Evolutionary conservation across 2,113 vertebrate species (phyloP).

Genomic region (Antigone vipio): DNA sequence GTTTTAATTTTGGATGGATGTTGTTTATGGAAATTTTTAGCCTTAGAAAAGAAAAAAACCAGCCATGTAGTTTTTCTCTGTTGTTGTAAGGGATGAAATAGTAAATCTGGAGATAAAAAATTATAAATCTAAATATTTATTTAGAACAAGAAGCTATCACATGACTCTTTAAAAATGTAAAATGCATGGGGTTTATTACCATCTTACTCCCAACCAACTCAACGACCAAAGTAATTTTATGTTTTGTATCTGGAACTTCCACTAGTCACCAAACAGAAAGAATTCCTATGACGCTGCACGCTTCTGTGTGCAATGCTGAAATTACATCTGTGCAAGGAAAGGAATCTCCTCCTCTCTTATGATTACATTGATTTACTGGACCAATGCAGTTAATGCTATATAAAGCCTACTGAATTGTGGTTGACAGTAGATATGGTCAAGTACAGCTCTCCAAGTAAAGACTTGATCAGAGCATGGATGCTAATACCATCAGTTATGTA

Average conservation of each 20-base stretch:
- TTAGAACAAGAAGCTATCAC: neutral
- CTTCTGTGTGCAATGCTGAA: neutral
- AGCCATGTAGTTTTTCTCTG: neutral
- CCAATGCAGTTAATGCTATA: neutral
- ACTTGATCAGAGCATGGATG: neutral
- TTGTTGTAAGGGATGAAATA: neutral
- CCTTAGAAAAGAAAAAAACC: accelerated
- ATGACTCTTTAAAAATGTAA: neutral
- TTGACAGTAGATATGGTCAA: neutral
- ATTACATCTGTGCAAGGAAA: neutral
- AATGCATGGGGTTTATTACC: neutral
- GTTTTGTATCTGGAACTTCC: neutral
- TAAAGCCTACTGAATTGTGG: neutral
- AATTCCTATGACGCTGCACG: neutral
- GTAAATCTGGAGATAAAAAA: neutral
- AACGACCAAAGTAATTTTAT: neutral
- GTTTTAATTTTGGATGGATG: neutral
- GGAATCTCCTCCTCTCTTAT: neutral
- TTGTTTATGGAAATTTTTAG: neutral
- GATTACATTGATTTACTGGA: neutral
- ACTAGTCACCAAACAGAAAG: neutral
- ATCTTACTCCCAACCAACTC: neutral
- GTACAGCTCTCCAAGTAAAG: neutral
- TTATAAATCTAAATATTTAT: neutral
- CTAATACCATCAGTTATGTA: neutral